Evolutionary conservation across 1,140 invertebrate species (phyloP).

Genomic region (Dendrolimus punctatus): DNA sequence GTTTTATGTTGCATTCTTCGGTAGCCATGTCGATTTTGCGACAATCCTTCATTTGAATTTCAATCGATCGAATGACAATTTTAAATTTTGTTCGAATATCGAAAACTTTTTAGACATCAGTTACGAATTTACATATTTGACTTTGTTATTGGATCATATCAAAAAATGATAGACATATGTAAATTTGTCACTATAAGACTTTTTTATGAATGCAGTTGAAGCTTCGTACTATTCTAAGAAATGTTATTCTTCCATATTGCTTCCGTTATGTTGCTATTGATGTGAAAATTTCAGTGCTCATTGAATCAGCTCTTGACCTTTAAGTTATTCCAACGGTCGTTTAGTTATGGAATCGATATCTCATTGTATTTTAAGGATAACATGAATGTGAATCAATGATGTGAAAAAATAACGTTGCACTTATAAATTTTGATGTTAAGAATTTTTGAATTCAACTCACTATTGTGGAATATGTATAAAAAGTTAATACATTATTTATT

Average conservation of each 20-base stretch:
- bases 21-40: conserved; percentile 41
- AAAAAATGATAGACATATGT: conserved; percentile 56
- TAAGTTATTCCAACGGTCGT: conserved; percentile 39
- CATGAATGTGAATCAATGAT: conserved; percentile 6
- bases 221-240: conserved; percentile 24
- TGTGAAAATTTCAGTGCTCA: conserved; percentile 39
- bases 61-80: conserved; percentile 33
- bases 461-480: too few species aligned
- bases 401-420: background rate
- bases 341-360: conserved; percentile 18
- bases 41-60: conserved; percentile 48
- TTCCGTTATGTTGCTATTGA: conserved; percentile 49
- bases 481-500: too few species aligned
- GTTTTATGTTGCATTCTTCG: conserved; percentile 42
- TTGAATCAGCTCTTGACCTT: conserved; percentile 30
- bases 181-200: conserved; percentile 39
- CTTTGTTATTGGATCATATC: conserved; percentile 54
- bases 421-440: too few species aligned
- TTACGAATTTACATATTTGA: conserved; percentile 52
- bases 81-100: conserved; percentile 18
- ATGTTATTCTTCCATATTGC: conserved; percentile 62
- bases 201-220: conserved; percentile 31
- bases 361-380: conserved; percentile 14
- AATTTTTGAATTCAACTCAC: too few species aligned
- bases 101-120: conserved; percentile 30